Evolutionary conservation across 2,797 vertebrate species (phyloP).

Genomic region (Trematomus bernacchii): DNA sequence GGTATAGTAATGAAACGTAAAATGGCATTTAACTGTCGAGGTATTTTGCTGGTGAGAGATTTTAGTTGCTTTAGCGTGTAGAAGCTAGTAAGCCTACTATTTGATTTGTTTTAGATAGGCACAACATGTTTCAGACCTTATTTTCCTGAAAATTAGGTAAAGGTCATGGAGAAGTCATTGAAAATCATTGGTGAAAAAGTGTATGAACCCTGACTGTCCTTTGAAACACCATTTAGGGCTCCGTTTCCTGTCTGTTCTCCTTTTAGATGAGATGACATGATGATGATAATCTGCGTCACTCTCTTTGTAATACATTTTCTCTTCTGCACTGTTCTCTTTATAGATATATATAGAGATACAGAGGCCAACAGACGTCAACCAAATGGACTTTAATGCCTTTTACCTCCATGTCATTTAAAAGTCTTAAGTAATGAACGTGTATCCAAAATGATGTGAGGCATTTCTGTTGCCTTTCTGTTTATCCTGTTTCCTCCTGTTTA

Average conservation of each 20-base stretch:
- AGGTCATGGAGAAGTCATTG: too few relatives aligned
- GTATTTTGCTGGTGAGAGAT: too few relatives aligned
- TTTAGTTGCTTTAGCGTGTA: too few relatives aligned
- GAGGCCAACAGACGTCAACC: background rate
- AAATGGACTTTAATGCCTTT: background rate
- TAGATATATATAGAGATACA: background rate
- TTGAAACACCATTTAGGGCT: constrained; percentile 21
- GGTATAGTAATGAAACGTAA: too few relatives aligned
- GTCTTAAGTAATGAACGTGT: background rate
- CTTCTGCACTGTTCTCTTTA: background rate
- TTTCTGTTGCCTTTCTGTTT: too few relatives aligned
- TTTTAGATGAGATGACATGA: background rate
- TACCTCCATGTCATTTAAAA: background rate
- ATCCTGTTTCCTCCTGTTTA: too few relatives aligned
- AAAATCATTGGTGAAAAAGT: too few relatives aligned
- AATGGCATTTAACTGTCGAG: too few relatives aligned
- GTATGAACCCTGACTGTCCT: background rate
- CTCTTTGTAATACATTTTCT: constrained; percentile 7
- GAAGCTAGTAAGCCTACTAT: too few relatives aligned
- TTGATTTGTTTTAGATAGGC: too few relatives aligned
- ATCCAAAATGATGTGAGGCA: background rate
- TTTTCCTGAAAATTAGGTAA: too few relatives aligned
- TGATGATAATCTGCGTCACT: constrained; percentile 2
- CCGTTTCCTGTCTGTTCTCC: constrained; percentile 1
- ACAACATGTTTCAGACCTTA: too few relatives aligned